Base-by-base conservation (phyloP, 2,113 vertebrate genomes). In the Indri indri region DNA sequence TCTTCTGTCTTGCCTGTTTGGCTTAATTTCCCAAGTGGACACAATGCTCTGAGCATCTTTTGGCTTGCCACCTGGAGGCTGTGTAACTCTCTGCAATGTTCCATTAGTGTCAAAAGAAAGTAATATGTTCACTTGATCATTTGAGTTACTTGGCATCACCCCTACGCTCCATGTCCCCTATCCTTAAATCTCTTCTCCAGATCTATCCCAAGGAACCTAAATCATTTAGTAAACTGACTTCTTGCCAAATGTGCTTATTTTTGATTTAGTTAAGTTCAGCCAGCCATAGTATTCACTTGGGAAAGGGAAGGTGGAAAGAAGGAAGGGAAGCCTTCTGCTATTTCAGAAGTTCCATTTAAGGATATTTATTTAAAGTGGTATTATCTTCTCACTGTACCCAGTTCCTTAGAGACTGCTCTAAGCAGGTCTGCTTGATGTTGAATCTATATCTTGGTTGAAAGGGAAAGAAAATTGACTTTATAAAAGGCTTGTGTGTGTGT, bases 11-110 rank as follows among this genome's bases (percentile, higher is more conserved):
- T 70, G 47, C 57, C 70, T 90, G 16, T 96, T 81, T 96, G 89
- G 57, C 74, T 96, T 96, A 86, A 94, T 96, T 97, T 97, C 89
- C 91, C 97, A 97, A 87, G 80, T 88, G 97, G 82, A 91, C 57
- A 45, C 0, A 5, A 71, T 95, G 82, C 83, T 89, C 68, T 84
- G 63, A 73, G 37, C 68, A 80, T 96, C 79, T 95, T 95, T 68
- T 89, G 85, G 30, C 74, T 96, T 93, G 37, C 94, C 82, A 87
- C 93, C 82, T 93, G 85, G 90, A 96, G 77, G 34, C 91, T 93
- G 23, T 96, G 79, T 59, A 89, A 71, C 47, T 95, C n/a, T 97
- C 59, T 82, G 17, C 66, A 87, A 87, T 76, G 32, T 91, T 93
- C 83, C 74, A 68, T 97, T 96, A 97, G 83, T 95, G 93, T 93